phyloP scores from a whole-genome alignment of 2,888 invertebrate species.

The Tromatobia lineatoria region DNA sequence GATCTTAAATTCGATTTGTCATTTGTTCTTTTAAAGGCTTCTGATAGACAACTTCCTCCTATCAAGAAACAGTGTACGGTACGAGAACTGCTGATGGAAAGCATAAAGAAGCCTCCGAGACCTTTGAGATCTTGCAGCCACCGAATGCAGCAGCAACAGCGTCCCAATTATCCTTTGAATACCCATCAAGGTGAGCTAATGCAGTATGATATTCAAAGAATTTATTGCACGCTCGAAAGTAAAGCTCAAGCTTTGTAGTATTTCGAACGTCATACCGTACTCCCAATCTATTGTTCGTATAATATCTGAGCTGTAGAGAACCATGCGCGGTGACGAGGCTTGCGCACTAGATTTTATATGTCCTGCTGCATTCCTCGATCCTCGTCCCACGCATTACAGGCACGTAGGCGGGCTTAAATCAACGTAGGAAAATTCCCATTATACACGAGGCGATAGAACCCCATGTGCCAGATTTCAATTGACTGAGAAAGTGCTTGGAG shows the following conservation, averaged over 20 bases:
- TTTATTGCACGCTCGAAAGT: not conserved
- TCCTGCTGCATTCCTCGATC: conserved; percentile 49
- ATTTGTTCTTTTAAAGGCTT: conserved; percentile 87
- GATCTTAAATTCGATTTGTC: too few relatives aligned
- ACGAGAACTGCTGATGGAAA: conserved; percentile 94
- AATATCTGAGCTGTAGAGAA: conserved; percentile 12
- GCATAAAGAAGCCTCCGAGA: conserved; percentile 91
- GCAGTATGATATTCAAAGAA: conserved; percentile 17
- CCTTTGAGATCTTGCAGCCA: conserved; percentile 84
- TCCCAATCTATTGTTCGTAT: conserved; percentile 42
- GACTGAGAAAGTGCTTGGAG: not conserved
- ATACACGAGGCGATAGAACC: not conserved
- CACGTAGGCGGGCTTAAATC: conserved; percentile 3
- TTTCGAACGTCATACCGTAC: conserved; percentile 4
- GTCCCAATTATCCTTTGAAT: conserved; percentile 43
- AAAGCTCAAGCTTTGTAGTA: conserved; percentile 16
- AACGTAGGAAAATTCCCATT: conserved; percentile 20
- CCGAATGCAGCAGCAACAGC: conserved; percentile 60
- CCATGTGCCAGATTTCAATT: conserved; percentile 7
- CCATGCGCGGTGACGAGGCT: conserved; percentile 51
- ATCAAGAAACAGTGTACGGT: conserved; percentile 91
- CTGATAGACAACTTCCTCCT: conserved; percentile 94
- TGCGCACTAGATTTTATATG: conserved; percentile 44
- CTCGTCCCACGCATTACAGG: conserved; percentile 35
- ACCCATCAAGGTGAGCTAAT: conserved; percentile 70